A percentile compares a stretch with the other conserved stretches of the same genome.
Conservation (phyloP, 2,888 invertebrate species). For the Altica lythri region DNA sequence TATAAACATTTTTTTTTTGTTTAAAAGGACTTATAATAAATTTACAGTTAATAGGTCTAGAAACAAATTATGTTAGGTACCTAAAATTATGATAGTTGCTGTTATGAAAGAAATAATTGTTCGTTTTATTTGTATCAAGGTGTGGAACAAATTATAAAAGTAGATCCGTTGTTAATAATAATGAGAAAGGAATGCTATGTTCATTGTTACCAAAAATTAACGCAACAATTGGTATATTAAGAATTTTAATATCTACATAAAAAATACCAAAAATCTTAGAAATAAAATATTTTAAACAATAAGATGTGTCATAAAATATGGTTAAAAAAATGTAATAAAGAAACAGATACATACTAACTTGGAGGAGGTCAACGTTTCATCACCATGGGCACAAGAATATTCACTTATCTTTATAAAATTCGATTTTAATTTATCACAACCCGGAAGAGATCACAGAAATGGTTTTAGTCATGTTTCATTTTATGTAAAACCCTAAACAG, state of each 20-base stretch:
- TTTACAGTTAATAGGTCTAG: too few relatives aligned
- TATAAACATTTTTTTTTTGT: too few relatives aligned
- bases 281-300: not conserved
- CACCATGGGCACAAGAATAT: conserved; percentile 32
- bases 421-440: conserved; percentile 40
- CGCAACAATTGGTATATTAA: conserved; percentile 1
- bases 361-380: conserved; percentile 39
- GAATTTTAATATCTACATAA: too few relatives aligned
- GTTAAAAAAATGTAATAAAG: conserved; percentile 13
- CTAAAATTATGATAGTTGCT: too few relatives aligned
- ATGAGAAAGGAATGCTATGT: conserved; percentile 8
- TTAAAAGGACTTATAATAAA: too few relatives aligned
- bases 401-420: conserved; percentile 31
- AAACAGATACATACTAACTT: conserved; percentile 31
- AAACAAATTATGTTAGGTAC: too few relatives aligned
- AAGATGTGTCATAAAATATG: conserved; percentile 11
- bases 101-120: too few relatives aligned
- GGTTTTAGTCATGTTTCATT: conserved; percentile 34
- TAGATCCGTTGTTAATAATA: conserved; percentile 4
- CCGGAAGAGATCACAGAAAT: conserved; percentile 39
- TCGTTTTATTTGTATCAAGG: not conserved
- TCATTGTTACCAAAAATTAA: conserved; percentile 11
- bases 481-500: conserved; percentile 28
- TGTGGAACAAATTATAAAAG: conserved; percentile 10
- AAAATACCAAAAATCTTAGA: too few relatives aligned